These are phyloP conservation scores for Podocnemis expansa DNA, from an alignment of 2,113 vertebrate species.

Conservation along the genomic window DNA sequence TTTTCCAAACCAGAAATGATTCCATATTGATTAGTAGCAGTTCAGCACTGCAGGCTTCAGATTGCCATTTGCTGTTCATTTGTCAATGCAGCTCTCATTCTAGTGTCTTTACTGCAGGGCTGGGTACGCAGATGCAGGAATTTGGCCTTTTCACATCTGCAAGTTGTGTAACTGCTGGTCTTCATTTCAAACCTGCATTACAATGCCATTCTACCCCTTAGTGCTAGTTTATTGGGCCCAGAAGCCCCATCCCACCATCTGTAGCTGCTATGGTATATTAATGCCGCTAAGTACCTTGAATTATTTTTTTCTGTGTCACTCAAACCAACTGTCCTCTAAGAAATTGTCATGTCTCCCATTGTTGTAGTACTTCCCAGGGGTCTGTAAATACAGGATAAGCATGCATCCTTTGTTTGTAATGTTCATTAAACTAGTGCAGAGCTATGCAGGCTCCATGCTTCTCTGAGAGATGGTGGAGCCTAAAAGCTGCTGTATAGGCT, in stretches of 20 bases:
- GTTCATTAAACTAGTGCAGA: background rate
- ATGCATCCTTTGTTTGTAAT: background rate
- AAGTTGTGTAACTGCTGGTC: background rate
- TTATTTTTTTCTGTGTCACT: background rate
- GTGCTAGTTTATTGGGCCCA: background rate
- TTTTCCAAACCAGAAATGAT: background rate
- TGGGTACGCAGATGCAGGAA: background rate
- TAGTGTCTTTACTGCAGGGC: background rate
- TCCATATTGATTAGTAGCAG: background rate
- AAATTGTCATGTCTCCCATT: background rate
- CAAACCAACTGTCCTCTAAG: background rate
- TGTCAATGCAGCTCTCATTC: background rate
- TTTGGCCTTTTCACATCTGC: background rate
- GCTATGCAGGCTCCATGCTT: background rate
- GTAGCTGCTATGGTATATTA: background rate
- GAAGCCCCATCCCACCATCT: background rate
- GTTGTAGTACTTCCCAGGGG: background rate
- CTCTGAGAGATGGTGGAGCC: background rate
- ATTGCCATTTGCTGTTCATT: background rate
- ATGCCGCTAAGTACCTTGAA: background rate
- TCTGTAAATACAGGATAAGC: background rate
- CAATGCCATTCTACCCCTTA: background rate
- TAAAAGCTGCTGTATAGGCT: background rate
- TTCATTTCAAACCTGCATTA: rapidly evolving
- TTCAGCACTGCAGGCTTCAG: background rate